phyloP scores from a whole-genome alignment of 2,888 invertebrate genomes.

The Lingula anatina region DNA sequence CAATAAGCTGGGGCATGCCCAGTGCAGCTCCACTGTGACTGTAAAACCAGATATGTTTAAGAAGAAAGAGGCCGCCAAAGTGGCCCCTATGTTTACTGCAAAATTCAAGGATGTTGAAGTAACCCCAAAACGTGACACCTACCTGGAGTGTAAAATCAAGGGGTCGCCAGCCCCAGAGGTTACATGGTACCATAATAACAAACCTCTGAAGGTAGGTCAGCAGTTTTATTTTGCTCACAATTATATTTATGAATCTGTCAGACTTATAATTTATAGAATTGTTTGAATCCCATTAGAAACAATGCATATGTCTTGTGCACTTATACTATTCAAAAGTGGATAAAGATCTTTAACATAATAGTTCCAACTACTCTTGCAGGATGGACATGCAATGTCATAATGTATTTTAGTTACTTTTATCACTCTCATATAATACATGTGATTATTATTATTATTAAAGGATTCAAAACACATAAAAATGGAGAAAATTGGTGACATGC shows the following conservation, averaged over 20 bases:
- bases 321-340: no score
- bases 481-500: constrained; percentile 1
- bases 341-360: no score
- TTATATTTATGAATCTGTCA: no score
- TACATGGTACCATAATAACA: constrained; percentile 28
- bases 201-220: constrained; percentile 1
- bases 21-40: constrained; percentile 33
- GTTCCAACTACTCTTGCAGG: no score
- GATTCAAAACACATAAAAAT: background rate
- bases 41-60: background rate
- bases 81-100: background rate
- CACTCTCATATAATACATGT: no score
- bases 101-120: background rate
- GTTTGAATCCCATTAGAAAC: no score
- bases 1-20: constrained; percentile 20
- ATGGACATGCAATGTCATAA: no score
- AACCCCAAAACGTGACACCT: background rate
- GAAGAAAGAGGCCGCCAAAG: background rate
- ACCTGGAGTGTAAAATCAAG: constrained; percentile 8
- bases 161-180: constrained; percentile 27
- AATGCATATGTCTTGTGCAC: no score
- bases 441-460: no score
- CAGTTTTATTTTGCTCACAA: no score
- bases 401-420: no score
- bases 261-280: no score